These are phyloP conservation scores for Bradypodion pumilum DNA, from an alignment of 2,797 vertebrate genomes.

Conservation along the genomic window DNA sequence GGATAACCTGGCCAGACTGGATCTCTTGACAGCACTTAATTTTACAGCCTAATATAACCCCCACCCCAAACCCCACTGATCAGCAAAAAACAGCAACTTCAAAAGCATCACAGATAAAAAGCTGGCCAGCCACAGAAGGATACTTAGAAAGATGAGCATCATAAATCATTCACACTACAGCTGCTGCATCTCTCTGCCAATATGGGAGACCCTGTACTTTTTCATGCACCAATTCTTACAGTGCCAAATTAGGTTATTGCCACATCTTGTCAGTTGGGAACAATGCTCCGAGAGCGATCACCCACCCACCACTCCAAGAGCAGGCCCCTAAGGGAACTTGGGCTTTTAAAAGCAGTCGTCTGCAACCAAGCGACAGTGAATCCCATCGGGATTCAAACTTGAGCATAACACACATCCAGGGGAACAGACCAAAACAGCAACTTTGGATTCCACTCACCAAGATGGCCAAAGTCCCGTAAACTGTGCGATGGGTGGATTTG, in stretches of 20 bases:
- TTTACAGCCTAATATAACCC: neutral
- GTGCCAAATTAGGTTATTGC: constrained; percentile 2
- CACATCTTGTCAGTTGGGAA: neutral
- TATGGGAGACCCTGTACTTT: neutral
- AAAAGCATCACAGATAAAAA: constrained; percentile 20
- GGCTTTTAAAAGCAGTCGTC: too few species aligned
- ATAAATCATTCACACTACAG: constrained; percentile 41
- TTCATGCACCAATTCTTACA: neutral
- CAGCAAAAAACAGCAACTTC: constrained; percentile 25
- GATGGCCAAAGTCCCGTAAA: fast-evolving
- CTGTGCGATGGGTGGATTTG: neutral
- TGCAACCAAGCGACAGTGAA: neutral
- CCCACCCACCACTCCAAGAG: neutral
- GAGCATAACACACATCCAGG: neutral
- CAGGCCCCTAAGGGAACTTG: neutral
- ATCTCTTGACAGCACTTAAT: neutral
- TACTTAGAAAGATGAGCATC: constrained; percentile 8
- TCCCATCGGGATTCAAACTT: neutral
- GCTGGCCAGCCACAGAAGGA: constrained; percentile 12
- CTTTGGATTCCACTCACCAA: neutral
- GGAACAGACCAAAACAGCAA: neutral
- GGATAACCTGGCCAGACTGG: too few species aligned
- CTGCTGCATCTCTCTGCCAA: neutral
- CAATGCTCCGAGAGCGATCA: neutral
- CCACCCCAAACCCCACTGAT: neutral